Evolutionary conservation across 2,797 vertebrate genomes (phyloP), one percentile per base, ranked within the genome.

Genomic region (Lagorchestes hirsutus): DNA sequence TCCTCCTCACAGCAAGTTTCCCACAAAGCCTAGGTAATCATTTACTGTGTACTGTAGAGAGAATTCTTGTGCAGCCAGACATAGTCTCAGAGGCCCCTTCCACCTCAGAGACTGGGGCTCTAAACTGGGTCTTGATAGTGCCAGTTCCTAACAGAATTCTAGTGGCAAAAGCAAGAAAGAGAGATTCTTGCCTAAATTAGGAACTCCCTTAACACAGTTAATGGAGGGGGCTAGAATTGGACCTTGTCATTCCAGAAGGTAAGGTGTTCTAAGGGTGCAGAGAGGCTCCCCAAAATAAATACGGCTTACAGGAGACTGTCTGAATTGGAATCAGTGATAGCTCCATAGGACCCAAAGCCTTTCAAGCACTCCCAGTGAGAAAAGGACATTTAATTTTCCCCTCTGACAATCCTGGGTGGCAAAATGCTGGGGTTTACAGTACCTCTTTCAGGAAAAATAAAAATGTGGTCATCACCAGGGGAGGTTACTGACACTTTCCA

Each of bases 381-480:
- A 29, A 93, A 96, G 93, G 46, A 62, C 94, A 90, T 34, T 59
- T 31, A 93, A 27, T 74, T 13, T 28, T 90, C 3, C 13, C 87
- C 34, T 34, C 12, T 96, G 46, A 14, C 95, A 87, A 92, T 54
- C 94, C 40, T 91, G 13, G 18, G 94, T 40, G 46, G 54, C 34
- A 90, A 82, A 8, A 52, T 24, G 29, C 40, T 1, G 90, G 0
- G 46, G 18, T 59, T 95, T 93, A 46, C 50, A 95, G 95, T 58
- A 50, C 6, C 95, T 95, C 31, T 4, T 82, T 93, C 0, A 93
- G n/a, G 95, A 95, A 96, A 96, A 93, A 62, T 90, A 55, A 94
- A 97, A 95, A 92, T 87, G 22, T 34, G 92, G 31, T 56, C 82
- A 1, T 74, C 40, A 50, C 40, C 74, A 18, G 16, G 18, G 0